Evolutionary conservation across 1,140 invertebrate genomes (phyloP).

Genomic region (Archivesica marissinica): DNA sequence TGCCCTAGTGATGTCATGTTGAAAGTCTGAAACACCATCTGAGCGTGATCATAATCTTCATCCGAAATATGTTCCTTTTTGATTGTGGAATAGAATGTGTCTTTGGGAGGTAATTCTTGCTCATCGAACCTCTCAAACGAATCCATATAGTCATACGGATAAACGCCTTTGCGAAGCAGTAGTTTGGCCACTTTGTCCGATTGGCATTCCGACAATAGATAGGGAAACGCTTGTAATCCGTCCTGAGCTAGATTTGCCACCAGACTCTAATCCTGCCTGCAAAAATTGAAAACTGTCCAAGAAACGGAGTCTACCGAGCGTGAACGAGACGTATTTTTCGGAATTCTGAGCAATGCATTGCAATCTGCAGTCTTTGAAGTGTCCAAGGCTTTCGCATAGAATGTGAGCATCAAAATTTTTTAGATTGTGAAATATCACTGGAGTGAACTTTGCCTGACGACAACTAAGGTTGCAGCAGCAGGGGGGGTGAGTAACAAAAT

Average conservation of each 20-base stretch:
- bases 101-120: slow-evolving; percentile 2
- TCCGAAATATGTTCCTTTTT: slow-evolving; percentile 29
- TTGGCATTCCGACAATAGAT: slow-evolving; percentile 32
- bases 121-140: slow-evolving; percentile 48
- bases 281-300: slow-evolving; percentile 57
- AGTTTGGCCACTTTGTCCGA: slow-evolving; percentile 2
- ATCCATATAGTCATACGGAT: slow-evolving; percentile 58
- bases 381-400: slow-evolving; percentile 75
- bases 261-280: slow-evolving; percentile 22
- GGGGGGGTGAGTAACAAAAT: too few species aligned
- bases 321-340: slow-evolving; percentile 75
- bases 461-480: slow-evolving; percentile 48
- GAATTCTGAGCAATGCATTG: slow-evolving; percentile 81
- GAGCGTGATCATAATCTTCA: slow-evolving; percentile 60
- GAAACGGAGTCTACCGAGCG: slow-evolving; percentile 48
- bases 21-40: too few species aligned
- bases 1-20: too few species aligned
- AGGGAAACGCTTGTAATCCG: slow-evolving; percentile 16
- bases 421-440: slow-evolving; percentile 83
- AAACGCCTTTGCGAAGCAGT: slow-evolving; percentile 54
- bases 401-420: slow-evolving; percentile 81
- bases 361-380: slow-evolving; percentile 70
- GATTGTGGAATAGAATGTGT: slow-evolving; percentile 36
- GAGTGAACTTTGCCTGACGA: slow-evolving; percentile 64
- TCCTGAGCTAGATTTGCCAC: slow-evolving; percentile 47